Base-by-base conservation (phyloP, 2,797 vertebrate genomes). In the Enoplosus armatus region DNA sequence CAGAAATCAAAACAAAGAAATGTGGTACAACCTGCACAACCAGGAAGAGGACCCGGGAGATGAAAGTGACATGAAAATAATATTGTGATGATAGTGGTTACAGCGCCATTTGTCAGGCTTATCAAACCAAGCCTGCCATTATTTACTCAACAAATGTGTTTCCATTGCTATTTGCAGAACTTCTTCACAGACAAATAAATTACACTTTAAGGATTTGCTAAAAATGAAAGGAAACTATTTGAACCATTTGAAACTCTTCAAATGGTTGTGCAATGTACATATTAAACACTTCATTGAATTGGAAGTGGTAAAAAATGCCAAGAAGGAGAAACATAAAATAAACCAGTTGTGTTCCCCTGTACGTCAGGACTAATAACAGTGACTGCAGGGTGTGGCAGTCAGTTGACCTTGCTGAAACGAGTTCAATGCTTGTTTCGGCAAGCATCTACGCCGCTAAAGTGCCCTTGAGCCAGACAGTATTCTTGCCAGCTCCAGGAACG, bases 371-470 rank as follows among this genome's bases (percentile, higher is more conserved):
- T 53, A 43, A 61, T 45, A 58, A 63, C 45, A 56, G 39, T 33
- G 20, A 31, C 51, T 61, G 62, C 43, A 35, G 61, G 35, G n/a
- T 41, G 26, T 31, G 76, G 48, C 50, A 63, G 61, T 33, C 27
- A 31, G 47, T 9, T 76, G 67, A 79, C 84, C 82, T 86, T 48
- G 37, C n/a, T n/a, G n/a, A n/a, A n/a, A n/a, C n/a, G n/a, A n/a
- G 50, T 72, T 83, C 51, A 73, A 81, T 33, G 48, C 54, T 64
- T 48, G 45, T 70, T 72, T 66, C 37, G 77, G 41, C 56, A 41
- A 63, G 75, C 69, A 84, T 66, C 55, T 67, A 60, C 14, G 35
- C 58, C 14, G 8, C n/a, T 45, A n/a, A 63, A 71, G 64, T 83
- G 72, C 65, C 66, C 59, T 75, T 80, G 73, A 84, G 71, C 74